phyloP scores from a whole-genome alignment of 92 coral and sea anemone genomes.

The Desmophyllum pertusum region DNA sequence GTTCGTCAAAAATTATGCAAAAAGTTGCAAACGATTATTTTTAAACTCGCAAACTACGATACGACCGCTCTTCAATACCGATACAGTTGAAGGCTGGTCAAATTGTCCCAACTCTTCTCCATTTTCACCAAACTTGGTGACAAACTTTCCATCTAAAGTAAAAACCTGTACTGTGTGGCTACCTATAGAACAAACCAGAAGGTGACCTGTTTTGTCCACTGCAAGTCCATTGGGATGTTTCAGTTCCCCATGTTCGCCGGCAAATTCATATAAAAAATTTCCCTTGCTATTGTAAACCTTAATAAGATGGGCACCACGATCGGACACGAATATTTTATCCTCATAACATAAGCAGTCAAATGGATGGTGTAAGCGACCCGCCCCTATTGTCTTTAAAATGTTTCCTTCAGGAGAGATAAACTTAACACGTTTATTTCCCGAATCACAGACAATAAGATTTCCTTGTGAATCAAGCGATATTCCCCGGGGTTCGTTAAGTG shows the following conservation, averaged over 20 bases:
- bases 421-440: too few species aligned
- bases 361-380: constrained; percentile 16
- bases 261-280: constrained; percentile 21
- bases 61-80: not conserved
- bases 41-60: not conserved
- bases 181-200: too few species aligned
- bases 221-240: too few species aligned
- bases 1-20: not conserved
- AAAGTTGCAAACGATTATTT: not conserved
- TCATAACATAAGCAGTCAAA: constrained; percentile 41
- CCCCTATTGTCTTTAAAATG: too few species aligned
- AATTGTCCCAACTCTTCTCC: not conserved
- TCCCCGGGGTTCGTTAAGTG: too few species aligned
- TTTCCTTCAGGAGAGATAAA: too few species aligned
- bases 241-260: constrained; percentile 33
- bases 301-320: not conserved
- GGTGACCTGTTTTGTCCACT: too few species aligned
- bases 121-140: too few species aligned
- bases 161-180: too few species aligned
- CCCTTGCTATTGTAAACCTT: constrained; percentile 28
- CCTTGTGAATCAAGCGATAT: too few species aligned
- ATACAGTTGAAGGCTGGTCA: not conserved
- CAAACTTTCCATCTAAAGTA: too few species aligned
- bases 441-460: too few species aligned
- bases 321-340: constrained; percentile 45